These are phyloP conservation scores for Steinernema hermaphroditum DNA, from an alignment of 2,888 invertebrate genomes.

Conservation along the genomic window DNA sequence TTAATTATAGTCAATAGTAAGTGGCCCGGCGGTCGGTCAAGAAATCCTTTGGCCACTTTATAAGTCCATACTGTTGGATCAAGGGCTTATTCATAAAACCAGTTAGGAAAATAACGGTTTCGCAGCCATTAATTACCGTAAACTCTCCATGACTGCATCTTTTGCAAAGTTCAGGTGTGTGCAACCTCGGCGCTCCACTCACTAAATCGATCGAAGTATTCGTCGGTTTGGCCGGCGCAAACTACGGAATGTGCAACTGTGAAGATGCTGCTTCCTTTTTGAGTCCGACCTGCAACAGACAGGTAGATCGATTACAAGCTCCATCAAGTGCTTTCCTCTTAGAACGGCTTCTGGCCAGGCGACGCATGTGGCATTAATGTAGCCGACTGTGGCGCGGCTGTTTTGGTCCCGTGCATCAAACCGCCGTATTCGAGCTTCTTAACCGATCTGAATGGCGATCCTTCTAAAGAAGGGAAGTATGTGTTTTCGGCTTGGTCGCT, in stretches of 20 bases:
- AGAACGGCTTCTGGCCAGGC: conserved; percentile 55
- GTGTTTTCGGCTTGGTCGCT: conserved; percentile 32
- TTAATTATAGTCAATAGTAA: too few relatives aligned
- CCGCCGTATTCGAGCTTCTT: conserved; percentile 28
- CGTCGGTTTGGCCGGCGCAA: conserved; percentile 59
- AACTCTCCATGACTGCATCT: too few relatives aligned
- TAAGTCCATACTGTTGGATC: too few relatives aligned
- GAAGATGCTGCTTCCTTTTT: conserved; percentile 43
- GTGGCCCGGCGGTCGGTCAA: too few relatives aligned
- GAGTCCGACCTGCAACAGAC: conserved; percentile 53
- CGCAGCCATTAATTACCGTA: too few relatives aligned
- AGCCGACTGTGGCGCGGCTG: conserved; percentile 44
- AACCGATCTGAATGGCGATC: conserved; percentile 31
- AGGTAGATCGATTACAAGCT: conserved; percentile 40
- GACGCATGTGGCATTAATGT: conserved; percentile 54
- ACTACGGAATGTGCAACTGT: conserved; percentile 61
- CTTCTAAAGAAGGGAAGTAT: conserved; percentile 24
- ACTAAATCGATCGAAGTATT: conserved; percentile 52
- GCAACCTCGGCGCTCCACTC: conserved; percentile 45
- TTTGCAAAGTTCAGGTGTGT: conserved; percentile 28
- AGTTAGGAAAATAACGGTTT: too few relatives aligned
- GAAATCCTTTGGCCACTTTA: too few relatives aligned
- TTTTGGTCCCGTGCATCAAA: conserved; percentile 25
- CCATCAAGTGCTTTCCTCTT: too few relatives aligned
- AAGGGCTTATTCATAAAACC: too few relatives aligned